A percentile compares a stretch with the other conserved stretches of the same genome.
Evolutionary conservation across 2,113 vertebrate species (phyloP).

Genomic region (Myanophis thanlyinensis): DNA sequence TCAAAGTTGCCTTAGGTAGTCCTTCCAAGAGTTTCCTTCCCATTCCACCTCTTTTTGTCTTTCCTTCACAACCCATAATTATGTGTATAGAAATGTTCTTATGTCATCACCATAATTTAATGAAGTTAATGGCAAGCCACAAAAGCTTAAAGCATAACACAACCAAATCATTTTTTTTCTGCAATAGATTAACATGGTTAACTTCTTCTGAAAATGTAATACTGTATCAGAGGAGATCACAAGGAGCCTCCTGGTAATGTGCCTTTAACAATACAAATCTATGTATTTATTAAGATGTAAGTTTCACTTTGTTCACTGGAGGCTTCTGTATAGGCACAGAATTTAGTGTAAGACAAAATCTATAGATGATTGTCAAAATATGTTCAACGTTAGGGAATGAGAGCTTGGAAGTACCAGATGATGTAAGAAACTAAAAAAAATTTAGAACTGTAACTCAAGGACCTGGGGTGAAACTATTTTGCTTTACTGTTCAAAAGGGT

Average conservation of each 20-base stretch:
- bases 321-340: background rate
- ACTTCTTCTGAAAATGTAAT: background rate
- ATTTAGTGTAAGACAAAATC: background rate
- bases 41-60: background rate
- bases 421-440: background rate
- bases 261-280: background rate
- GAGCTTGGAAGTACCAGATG: background rate
- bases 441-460: background rate
- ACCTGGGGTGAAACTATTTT: background rate
- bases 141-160: background rate
- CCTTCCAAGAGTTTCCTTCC: background rate
- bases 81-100: background rate
- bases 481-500: background rate
- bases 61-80: background rate
- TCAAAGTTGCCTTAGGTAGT: background rate
- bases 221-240: no score
- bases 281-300: background rate
- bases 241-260: background rate
- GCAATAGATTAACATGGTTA: background rate
- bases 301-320: background rate
- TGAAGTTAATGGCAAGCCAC: background rate
- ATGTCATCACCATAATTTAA: background rate
- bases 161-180: background rate
- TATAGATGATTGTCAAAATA: background rate
- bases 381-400: background rate